Base-by-base conservation (phyloP, 2,113 vertebrate genomes). In the Melierax canorus region DNA sequence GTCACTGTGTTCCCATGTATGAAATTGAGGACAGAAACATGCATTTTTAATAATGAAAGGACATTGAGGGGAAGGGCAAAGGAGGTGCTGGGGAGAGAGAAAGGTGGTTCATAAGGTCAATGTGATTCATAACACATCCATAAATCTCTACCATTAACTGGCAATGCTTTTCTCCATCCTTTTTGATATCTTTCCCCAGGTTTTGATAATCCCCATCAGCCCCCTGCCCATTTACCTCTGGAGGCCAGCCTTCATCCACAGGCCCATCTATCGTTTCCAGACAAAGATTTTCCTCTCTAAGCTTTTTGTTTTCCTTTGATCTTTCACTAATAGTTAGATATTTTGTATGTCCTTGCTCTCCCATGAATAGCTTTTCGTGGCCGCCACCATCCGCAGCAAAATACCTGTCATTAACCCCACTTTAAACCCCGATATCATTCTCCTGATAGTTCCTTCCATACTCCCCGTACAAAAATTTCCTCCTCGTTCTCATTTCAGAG, bases 1-100 rank as follows among this genome's bases (percentile, higher is more conserved):
- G 86, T 87, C 94, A 75, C 62, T 95, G 92, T 90, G 88, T 68
- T 78, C 68, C 83, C 92, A 79, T 30, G 60, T 45, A 86, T 84
- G 86, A 86, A 94, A 96, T 77, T 89, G 82, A 77, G 85, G 46
- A 86, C 2, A 24, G 85, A 75, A 95, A 89, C 45, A 36, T 3
- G 80, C 59, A 75, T 66, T 90, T 88, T 93, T 95, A 92, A 92
- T 78, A 94, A 78, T 7, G 58, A 56, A 55, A 55, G 82, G 58
- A 67, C 58, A 56, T 48, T 1, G 7, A 84, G 58, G 43, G 71
- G 68, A 90, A 91, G 66, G 75, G 73, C 85, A 74, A 68, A 63
- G 51, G 39, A 94, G 75, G 62, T 81, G 88, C 63, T 64, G 53
- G 67, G 46, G 45, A 84, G 53, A 84, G 56, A 72, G 68, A 20